A percentile compares a stretch with the other conserved stretches of the same genome.
Evolutionary conservation across 2,797 vertebrate genomes (phyloP).

Genomic region (Myioborus melanocephalus): DNA sequence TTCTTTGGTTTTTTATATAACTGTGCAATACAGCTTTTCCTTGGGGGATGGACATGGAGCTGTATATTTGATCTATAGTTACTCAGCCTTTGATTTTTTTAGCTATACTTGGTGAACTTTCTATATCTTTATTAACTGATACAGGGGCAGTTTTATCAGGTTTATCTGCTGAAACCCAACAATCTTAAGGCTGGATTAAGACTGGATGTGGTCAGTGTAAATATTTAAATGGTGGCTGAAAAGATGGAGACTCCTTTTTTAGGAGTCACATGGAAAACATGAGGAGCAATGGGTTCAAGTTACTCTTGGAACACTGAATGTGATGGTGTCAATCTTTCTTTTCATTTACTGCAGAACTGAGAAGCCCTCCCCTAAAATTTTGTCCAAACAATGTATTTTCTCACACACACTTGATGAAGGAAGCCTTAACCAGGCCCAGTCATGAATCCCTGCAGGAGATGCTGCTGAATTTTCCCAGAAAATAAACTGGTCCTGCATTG

Average conservation of each 20-base stretch:
- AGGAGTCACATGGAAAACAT: background rate
- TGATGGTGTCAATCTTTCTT: background rate
- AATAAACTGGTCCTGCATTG: background rate
- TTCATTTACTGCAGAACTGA: background rate
- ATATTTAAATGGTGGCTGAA: background rate
- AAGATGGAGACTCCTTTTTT: background rate
- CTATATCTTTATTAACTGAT: background rate
- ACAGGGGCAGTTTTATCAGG: background rate
- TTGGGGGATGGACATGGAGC: background rate
- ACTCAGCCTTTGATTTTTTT: background rate
- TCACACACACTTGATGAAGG: background rate
- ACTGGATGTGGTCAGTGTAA: background rate
- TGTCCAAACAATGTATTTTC: background rate
- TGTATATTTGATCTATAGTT: background rate
- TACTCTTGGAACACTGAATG: background rate
- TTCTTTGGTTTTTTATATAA: background rate
- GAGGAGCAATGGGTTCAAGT: background rate
- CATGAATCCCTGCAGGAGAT: background rate
- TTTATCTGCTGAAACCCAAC: background rate
- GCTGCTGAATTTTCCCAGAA: background rate
- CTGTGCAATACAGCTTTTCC: background rate
- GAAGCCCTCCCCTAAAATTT: background rate
- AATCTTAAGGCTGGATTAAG: too few species aligned
- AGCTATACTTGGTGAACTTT: background rate
- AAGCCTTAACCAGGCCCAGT: background rate